phyloP scores from a whole-genome alignment of 2,888 invertebrate species.

The Limnephilus lunatus region DNA sequence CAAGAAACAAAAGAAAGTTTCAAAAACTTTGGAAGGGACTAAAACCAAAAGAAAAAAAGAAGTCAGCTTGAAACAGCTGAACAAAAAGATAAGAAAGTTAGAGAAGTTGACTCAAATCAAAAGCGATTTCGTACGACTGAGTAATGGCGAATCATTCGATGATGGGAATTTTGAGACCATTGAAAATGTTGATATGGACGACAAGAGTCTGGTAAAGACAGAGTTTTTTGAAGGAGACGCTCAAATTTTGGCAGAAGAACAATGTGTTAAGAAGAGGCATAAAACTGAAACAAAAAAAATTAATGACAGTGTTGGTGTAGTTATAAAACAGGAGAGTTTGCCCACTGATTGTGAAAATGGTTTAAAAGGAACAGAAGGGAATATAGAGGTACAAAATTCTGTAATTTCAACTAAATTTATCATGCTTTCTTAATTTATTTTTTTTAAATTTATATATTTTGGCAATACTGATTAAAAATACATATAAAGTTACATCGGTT shows the following conservation, averaged over 20 bases:
- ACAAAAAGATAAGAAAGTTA: constrained; percentile 50
- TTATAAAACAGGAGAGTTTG: constrained; percentile 10
- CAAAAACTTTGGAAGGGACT: neutral
- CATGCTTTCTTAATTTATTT: too few species aligned
- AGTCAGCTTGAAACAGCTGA: constrained; percentile 24
- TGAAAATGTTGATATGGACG: neutral
- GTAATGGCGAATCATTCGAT: too few species aligned
- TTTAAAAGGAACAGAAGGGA: constrained; percentile 8
- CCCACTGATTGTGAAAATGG: too few species aligned
- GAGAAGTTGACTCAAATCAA: constrained; percentile 24
- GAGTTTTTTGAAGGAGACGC: neutral
- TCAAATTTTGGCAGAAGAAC: neutral
- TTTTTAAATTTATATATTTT: too few species aligned
- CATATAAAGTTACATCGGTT: too few species aligned
- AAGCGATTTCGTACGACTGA: constrained; percentile 18
- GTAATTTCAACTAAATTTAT: too few species aligned
- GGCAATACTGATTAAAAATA: too few species aligned
- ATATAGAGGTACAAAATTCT: constrained; percentile 41
- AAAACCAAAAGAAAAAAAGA: constrained; percentile 43
- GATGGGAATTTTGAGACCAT: neutral
- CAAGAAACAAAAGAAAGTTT: constrained; percentile 39
- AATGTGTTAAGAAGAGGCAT: neutral
- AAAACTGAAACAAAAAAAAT: neutral
- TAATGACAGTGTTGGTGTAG: neutral
- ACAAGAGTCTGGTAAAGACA: neutral